Evolutionary conservation across 2,888 invertebrate genomes (phyloP).

Genomic region (Atrina japonica): DNA sequence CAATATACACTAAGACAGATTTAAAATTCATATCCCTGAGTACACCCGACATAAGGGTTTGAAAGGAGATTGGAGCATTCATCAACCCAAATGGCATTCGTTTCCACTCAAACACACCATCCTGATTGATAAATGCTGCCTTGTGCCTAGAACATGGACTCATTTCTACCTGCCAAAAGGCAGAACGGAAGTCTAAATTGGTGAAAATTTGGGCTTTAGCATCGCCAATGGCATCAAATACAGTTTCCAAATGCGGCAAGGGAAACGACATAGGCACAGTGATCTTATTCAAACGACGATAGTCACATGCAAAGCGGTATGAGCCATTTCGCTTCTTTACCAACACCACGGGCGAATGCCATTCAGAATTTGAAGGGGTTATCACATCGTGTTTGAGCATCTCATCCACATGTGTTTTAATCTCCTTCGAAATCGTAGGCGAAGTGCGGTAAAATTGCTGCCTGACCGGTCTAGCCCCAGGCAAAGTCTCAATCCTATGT

Average conservation of each 20-base stretch:
- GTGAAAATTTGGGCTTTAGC: too few species aligned
- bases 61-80: constrained; percentile 51
- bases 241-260: too few species aligned
- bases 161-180: too few species aligned
- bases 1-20: too few species aligned
- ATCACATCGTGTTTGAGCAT: constrained; percentile 34
- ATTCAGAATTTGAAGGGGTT: too few species aligned
- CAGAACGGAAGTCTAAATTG: too few species aligned
- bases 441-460: constrained; percentile 27
- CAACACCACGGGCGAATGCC: constrained; percentile 34
- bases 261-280: too few species aligned
- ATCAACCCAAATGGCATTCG: constrained; percentile 52
- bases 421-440: constrained; percentile 1
- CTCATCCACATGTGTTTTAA: constrained; percentile 34
- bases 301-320: constrained; percentile 42
- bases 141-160: too few species aligned
- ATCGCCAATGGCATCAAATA: too few species aligned
- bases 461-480: constrained; percentile 34
- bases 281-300: constrained; percentile 34
- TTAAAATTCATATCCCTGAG: constrained; percentile 48
- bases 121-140: constrained; percentile 45
- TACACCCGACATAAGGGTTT: too few species aligned
- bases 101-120: too few species aligned
- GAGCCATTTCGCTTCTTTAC: constrained; percentile 26
- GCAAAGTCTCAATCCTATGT: constrained; percentile 37